Evolutionary conservation across 2,113 vertebrate genomes (phyloP), one percentile per base, ranked within the genome.

Genomic region (Marmota monax): DNA sequence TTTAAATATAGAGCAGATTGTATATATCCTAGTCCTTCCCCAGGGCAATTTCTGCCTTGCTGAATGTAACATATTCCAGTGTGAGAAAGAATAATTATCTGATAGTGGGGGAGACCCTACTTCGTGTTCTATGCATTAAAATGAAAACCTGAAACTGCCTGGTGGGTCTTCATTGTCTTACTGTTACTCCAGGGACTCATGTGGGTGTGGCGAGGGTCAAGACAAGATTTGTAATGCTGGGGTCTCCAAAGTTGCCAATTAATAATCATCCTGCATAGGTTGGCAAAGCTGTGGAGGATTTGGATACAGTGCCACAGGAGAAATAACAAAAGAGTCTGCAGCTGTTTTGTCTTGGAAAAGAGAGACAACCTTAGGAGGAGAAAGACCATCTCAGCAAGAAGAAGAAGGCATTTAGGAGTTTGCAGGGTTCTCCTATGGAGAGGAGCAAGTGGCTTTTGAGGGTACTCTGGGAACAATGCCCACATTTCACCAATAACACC

Each of bases 1-100:
- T 96, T 95, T 61, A 97, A 97, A 97, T 96, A 89, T 67, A 85
- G 91, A 96, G 94, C 82, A 96, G 97, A 94, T 78, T 95, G 92
- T 96, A 91, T 96, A 96, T 45, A 97, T 88, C 88, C 94, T 56
- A 84, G 96, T 79, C 79, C 91, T 97, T 95, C 88, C 97, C 91
- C 58, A 86, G 74, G 97, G 94, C 94, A 80, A 83, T 65, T 94
- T 95, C 88, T 94, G 97, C 90, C 70, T 93, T 90, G 65, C 88
- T 84, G 95, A 91, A 89, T 65, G 48, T 63, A 92, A 95, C 82
- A 32, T 84, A 96, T 90, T 92, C 69, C 39, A 58, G 85, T 53
- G 83, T 89, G 95, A 94, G 78, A 77, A 96, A 88, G 70, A 97
- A 84, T 94, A 88, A 96, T 98, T 93, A 96, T 94, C 95, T 95